Evolutionary conservation across 2,888 invertebrate genomes (phyloP).

Genomic region (Aleiodes leptofemur): DNA sequence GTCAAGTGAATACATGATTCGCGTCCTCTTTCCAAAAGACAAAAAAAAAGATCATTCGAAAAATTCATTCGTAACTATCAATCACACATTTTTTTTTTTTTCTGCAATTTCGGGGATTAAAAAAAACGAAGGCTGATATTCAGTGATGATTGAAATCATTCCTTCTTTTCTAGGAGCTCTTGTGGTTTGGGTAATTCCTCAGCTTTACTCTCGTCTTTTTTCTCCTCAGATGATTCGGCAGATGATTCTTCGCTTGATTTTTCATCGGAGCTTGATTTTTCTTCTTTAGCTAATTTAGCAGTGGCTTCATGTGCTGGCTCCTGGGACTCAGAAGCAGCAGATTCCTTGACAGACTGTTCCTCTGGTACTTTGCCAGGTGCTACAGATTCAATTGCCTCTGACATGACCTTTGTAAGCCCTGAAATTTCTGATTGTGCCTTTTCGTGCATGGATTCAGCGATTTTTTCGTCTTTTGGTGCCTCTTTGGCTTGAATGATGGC

Average conservation of each 20-base stretch:
- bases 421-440: not conserved
- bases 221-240: slow-evolving; percentile 55
- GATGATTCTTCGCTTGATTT: slow-evolving; percentile 51
- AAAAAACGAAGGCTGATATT: not conserved
- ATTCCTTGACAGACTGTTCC: not conserved
- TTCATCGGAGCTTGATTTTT: slow-evolving; percentile 34
- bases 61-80: slow-evolving; percentile 22
- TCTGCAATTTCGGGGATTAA: not conserved
- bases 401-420: slow-evolving; percentile 18
- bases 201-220: slow-evolving; percentile 70
- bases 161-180: slow-evolving; percentile 66
- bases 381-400: slow-evolving; percentile 31
- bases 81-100: not conserved
- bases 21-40: slow-evolving; percentile 4
- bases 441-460: not conserved
- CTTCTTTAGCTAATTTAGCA: slow-evolving; percentile 23
- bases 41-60: slow-evolving; percentile 26
- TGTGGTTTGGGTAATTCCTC: slow-evolving; percentile 68
- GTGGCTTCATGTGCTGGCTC: slow-evolving; percentile 25
- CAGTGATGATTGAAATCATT: slow-evolving; percentile 28
- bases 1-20: slow-evolving; percentile 34
- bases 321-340: slow-evolving; percentile 19
- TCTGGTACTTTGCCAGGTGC: slow-evolving; percentile 27
- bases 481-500: slow-evolving; percentile 32
- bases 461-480: slow-evolving; percentile 16